A percentile compares a stretch with the other conserved stretches of the same genome.
Evolutionary conservation across 2,888 invertebrate species (phyloP).

Genomic region (Helobdella robusta): DNA sequence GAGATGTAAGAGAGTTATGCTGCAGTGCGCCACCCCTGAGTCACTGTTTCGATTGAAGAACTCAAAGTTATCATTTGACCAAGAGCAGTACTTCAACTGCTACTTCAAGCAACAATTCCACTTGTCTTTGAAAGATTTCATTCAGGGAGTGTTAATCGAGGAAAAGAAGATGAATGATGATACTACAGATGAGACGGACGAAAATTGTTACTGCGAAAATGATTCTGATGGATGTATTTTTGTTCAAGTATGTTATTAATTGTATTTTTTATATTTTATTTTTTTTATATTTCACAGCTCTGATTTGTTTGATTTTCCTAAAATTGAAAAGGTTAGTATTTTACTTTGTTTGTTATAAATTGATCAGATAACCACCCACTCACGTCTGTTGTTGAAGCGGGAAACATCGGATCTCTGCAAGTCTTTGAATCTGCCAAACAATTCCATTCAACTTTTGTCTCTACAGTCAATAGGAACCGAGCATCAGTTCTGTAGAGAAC

Average conservation of each 20-base stretch:
- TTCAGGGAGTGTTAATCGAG: constrained; percentile 31
- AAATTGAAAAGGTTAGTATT: not conserved
- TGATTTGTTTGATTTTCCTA: constrained; percentile 26
- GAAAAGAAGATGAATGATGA: not conserved
- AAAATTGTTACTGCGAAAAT: constrained; percentile 4
- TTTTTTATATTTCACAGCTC: not conserved
- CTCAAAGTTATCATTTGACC: constrained; percentile 31
- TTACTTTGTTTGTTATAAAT: constrained; percentile 20
- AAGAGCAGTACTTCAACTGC: constrained; percentile 30
- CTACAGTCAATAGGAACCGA: constrained; percentile 44
- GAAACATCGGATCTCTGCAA: constrained; percentile 31
- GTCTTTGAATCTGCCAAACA: constrained; percentile 28
- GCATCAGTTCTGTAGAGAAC: constrained; percentile 40
- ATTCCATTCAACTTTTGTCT: constrained; percentile 34
- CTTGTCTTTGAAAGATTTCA: constrained; percentile 39
- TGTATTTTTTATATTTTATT: not conserved
- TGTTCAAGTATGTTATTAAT: not conserved
- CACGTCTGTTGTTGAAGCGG: constrained; percentile 37
- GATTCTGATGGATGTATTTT: not conserved
- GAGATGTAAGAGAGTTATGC: constrained; percentile 37
- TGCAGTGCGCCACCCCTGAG: constrained; percentile 44
- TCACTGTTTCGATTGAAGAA: constrained; percentile 38
- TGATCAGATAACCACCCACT: constrained; percentile 41
- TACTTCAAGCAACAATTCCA: constrained; percentile 42
- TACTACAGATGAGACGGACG: not conserved